These are phyloP conservation scores for Hyaena hyaena DNA, from an alignment of 2,113 vertebrate genomes.

Conservation along the genomic window DNA sequence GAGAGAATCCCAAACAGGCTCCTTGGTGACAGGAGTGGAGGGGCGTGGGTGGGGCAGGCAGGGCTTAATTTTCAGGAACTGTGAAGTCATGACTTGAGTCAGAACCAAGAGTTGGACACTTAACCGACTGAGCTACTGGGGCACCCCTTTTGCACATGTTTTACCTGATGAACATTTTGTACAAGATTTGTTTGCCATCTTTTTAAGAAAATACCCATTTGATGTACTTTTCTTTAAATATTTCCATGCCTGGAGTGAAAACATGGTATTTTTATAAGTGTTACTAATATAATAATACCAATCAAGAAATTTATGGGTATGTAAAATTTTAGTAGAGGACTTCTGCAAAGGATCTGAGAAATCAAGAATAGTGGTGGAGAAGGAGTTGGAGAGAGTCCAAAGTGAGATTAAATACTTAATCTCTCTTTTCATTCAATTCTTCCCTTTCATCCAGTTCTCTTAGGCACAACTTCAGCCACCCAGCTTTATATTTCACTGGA, in stretches of 20 bases:
- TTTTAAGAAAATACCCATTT: neutral
- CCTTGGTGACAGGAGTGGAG: too few species aligned
- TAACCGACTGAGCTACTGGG: too few species aligned
- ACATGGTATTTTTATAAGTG: slow-evolving; percentile 20
- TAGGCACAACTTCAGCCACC: neutral
- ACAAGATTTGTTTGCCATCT: slow-evolving; percentile 44
- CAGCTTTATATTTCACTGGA: slow-evolving; percentile 46
- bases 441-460: slow-evolving; percentile 13
- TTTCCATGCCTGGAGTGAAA: slow-evolving; percentile 26
- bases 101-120: too few species aligned
- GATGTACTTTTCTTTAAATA: slow-evolving; percentile 41
- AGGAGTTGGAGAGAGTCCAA: neutral
- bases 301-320: neutral
- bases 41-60: too few species aligned
- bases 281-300: neutral
- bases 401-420: neutral
- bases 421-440: neutral
- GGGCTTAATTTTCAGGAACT: too few species aligned
- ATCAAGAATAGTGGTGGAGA: neutral
- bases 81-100: too few species aligned
- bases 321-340: neutral
- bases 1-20: too few species aligned
- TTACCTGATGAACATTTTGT: slow-evolving; percentile 40
- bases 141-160: neutral
- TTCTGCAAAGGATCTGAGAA: slow-evolving; percentile 14